These are phyloP conservation scores for Lamprotornis superbus DNA, from an alignment of 2,113 vertebrate species.

Conservation along the genomic window DNA sequence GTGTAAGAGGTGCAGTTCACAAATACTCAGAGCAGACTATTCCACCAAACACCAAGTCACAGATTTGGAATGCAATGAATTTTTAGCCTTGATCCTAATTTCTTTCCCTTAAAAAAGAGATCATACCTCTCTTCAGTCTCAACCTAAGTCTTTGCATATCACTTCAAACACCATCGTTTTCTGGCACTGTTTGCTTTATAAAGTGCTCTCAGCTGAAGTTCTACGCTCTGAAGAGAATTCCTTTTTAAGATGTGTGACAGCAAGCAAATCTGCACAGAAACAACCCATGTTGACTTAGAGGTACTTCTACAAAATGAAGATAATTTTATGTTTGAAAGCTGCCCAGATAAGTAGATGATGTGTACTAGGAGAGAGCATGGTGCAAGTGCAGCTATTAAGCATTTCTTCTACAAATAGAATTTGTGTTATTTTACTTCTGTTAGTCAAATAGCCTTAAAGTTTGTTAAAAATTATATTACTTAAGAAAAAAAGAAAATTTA, in stretches of 20 bases:
- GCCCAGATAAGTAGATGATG: not conserved
- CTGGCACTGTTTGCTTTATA: not conserved
- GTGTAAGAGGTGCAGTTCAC: not conserved
- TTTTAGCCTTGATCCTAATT: not conserved
- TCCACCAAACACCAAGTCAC: not conserved
- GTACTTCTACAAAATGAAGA: not conserved
- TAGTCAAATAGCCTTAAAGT: not conserved
- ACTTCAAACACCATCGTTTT: not conserved
- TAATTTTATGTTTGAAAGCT: not conserved
- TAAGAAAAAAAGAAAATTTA: not conserved
- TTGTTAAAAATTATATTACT: not conserved
- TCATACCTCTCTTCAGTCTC: not conserved
- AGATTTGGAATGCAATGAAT: not conserved
- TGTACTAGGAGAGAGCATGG: not conserved
- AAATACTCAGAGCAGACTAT: not conserved
- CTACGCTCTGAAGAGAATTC: not conserved
- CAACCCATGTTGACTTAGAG: not conserved
- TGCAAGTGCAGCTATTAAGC: not conserved
- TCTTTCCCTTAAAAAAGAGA: not conserved
- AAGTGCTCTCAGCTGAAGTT: not conserved
- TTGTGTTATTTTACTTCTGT: not conserved
- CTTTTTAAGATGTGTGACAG: not conserved
- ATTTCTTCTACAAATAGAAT: not conserved
- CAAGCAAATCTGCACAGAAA: not conserved
- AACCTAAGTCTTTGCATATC: not conserved